These are phyloP conservation scores for Drosophila sulfurigaster DNA, from an alignment of 1,140 invertebrate genomes.

Conservation along the genomic window DNA sequence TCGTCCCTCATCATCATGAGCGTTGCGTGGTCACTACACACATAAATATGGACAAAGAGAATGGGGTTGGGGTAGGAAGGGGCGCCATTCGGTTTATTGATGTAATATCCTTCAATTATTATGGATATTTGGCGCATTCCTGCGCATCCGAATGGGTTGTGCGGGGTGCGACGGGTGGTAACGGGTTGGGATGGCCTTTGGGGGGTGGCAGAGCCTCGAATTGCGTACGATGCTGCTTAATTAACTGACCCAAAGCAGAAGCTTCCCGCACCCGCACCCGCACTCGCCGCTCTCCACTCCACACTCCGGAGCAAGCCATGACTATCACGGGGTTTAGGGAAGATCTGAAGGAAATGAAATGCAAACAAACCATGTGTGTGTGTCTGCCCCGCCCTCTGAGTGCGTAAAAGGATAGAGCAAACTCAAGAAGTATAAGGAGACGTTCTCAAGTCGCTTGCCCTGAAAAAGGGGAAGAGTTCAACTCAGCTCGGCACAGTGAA, in stretches of 20 bases:
- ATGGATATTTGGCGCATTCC: slow-evolving; percentile 83
- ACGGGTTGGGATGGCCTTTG: background rate
- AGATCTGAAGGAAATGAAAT: slow-evolving; percentile 81
- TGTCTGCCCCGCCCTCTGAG: background rate
- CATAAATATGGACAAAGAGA: slow-evolving; percentile 7
- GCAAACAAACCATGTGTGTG: slow-evolving; percentile 72
- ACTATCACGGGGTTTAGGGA: background rate
- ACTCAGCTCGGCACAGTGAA: background rate
- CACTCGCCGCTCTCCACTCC: background rate
- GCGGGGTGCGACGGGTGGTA: slow-evolving; percentile 8
- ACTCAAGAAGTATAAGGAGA: slow-evolving; percentile 34
- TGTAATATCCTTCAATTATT: slow-evolving; percentile 84
- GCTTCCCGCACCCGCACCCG: background rate
- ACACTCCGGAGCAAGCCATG: too few relatives aligned
- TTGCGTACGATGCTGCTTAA: slow-evolving; percentile 60
- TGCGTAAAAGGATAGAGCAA: slow-evolving; percentile 56
- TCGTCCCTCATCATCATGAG: too few relatives aligned
- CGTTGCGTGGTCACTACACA: slow-evolving; percentile 23
- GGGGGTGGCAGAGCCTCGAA: background rate
- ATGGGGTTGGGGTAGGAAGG: slow-evolving; percentile 2
- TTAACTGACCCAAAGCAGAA: slow-evolving; percentile 66
- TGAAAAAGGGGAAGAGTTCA: slow-evolving; percentile 26
- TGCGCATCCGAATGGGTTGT: slow-evolving; percentile 49
- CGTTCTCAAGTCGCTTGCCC: slow-evolving; percentile 55
- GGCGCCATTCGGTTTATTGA: slow-evolving; percentile 69